Evolutionary conservation across 1,140 invertebrate species (phyloP).

Genomic region (Rhagoletis zephyria): DNA sequence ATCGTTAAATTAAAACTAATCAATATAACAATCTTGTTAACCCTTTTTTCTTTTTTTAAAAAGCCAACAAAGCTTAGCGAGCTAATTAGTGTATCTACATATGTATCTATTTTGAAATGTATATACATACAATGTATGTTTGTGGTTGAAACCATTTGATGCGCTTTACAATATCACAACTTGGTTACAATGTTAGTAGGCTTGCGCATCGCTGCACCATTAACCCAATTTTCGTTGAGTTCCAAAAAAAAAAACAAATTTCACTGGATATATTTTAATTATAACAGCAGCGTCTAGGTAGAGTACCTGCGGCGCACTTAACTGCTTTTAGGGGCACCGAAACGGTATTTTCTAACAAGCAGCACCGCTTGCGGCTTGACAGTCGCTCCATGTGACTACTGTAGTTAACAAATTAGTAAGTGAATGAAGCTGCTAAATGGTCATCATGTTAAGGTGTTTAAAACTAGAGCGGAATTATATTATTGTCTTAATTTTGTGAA

Average conservation of each 20-base stretch:
- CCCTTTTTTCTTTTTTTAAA: not conserved
- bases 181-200: not conserved
- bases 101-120: not conserved
- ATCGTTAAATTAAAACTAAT: not conserved
- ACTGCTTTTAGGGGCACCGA: not conserved
- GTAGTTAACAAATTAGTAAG: not conserved
- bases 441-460: not conserved
- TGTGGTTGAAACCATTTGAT: not conserved
- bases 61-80: not conserved
- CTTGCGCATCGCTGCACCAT: not conserved
- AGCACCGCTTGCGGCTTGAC: not conserved
- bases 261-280: not conserved
- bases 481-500: not conserved
- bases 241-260: not conserved
- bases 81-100: not conserved
- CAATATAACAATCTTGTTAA: not conserved
- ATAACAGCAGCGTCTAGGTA: not conserved
- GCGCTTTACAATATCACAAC: not conserved
- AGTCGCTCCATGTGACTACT: not conserved
- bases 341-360: not conserved
- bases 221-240: not conserved
- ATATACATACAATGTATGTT: too few relatives aligned
- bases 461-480: not conserved
- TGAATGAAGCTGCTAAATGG: not conserved
- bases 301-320: not conserved